phyloP scores from a whole-genome alignment of 2,113 vertebrate species.

The Silurus meridionalis region DNA sequence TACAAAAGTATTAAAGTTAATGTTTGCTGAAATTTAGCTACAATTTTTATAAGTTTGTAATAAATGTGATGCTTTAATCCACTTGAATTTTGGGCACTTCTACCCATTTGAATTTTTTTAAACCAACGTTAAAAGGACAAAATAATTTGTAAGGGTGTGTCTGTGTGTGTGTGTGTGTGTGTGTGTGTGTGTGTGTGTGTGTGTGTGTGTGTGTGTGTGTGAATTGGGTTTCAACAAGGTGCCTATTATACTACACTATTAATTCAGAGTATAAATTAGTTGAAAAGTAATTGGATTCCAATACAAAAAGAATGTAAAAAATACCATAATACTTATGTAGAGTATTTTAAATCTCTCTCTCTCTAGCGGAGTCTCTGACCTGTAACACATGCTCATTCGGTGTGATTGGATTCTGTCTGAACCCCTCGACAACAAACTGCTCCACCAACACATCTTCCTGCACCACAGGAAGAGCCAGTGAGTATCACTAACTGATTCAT shows the following conservation, averaged over 20 bases:
- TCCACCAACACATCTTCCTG: slow-evolving; percentile 29
- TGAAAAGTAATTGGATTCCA: neutral
- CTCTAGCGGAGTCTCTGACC: slow-evolving; percentile 66
- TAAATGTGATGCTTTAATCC: neutral
- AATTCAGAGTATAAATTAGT: too few species aligned
- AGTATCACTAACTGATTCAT: slow-evolving; percentile 24
- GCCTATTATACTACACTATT: too few species aligned
- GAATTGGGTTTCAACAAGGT: neutral
- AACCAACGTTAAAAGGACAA: neutral
- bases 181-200: neutral
- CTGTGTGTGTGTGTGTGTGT: neutral
- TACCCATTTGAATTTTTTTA: neutral
- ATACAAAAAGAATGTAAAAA: neutral
- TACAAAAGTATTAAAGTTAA: neutral
- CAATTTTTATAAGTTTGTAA: neutral
- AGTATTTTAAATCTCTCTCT: neutral
- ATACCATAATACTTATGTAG: neutral
- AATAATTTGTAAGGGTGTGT: neutral
- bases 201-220: neutral
- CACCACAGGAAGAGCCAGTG: slow-evolving; percentile 56
- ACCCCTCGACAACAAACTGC: neutral
- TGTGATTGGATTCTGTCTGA: slow-evolving; percentile 20
- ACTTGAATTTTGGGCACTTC: neutral
- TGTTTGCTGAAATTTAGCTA: neutral
- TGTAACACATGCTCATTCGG: slow-evolving; percentile 63